Percentiles rank a stretch among this genome's conserved stretches.
phyloP scores from a whole-genome alignment of 2,113 vertebrate genomes.

The Hipposideros armiger region DNA sequence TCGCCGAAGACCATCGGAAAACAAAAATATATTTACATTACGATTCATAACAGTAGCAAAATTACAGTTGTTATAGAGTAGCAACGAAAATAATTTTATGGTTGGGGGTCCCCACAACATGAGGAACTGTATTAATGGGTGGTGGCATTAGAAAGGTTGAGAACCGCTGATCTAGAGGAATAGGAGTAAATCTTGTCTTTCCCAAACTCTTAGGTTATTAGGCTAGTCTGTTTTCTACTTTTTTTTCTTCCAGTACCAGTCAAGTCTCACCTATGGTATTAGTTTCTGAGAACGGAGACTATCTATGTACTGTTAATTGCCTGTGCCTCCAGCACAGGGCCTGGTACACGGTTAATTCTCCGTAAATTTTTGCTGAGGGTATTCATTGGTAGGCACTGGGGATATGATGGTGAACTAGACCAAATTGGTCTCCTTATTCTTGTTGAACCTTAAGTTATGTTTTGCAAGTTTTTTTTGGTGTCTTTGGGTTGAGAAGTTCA shows the following conservation, averaged over 20 bases:
- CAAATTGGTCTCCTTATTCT: slow-evolving; percentile 19
- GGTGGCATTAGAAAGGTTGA: too few relatives aligned
- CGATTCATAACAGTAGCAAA: too few relatives aligned
- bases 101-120: too few relatives aligned
- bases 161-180: background rate
- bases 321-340: background rate
- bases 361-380: background rate
- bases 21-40: too few relatives aligned
- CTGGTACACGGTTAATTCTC: background rate
- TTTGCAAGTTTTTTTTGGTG: background rate
- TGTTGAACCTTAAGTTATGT: slow-evolving; percentile 33
- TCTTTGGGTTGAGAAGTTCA: slow-evolving; percentile 22
- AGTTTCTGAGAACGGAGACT: background rate
- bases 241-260: background rate
- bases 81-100: too few relatives aligned
- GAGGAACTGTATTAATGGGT: too few relatives aligned
- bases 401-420: background rate
- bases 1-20: too few relatives aligned
- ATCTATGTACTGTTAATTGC: background rate
- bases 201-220: slow-evolving; percentile 5
- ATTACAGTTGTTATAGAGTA: too few relatives aligned
- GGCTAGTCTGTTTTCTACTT: slow-evolving; percentile 1
- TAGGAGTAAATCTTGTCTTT: slow-evolving; percentile 7
- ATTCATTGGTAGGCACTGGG: background rate
- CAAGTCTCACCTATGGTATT: background rate